Conservation (phyloP, 2,888 invertebrate species). For the Melanchra persicariae region DNA sequence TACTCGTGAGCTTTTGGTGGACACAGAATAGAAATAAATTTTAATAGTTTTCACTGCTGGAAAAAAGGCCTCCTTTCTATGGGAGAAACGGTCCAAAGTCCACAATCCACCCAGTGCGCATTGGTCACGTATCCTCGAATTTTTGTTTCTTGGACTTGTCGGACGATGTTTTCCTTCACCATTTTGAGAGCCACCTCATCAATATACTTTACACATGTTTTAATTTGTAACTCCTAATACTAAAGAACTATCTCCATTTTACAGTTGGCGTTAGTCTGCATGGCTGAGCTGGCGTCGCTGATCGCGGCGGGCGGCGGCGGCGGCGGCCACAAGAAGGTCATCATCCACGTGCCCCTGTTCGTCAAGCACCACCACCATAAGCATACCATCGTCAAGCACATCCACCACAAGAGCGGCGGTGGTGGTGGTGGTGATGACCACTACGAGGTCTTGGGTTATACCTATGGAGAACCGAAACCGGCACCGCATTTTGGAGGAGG, state of each 20-base stretch:
- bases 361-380: constrained; percentile 95
- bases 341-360: constrained; percentile 95
- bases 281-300: constrained; percentile 80
- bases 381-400: constrained; percentile 94
- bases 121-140: not conserved
- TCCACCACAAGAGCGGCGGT: constrained; percentile 92
- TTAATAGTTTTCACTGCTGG: not conserved
- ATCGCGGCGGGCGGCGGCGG: constrained; percentile 87
- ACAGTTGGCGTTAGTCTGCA: constrained; percentile 83
- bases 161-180: not conserved
- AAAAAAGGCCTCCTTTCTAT: not conserved
- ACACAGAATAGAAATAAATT: not conserved
- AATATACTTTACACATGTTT: not conserved
- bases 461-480: constrained; percentile 91
- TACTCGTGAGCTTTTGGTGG: too few species aligned
- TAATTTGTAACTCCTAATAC: not conserved
- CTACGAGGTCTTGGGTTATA: constrained; percentile 93
- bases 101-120: not conserved
- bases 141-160: not conserved
- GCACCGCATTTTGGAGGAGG: constrained; percentile 87
- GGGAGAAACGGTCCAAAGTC: not conserved
- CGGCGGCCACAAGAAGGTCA: constrained; percentile 92
- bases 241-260: constrained; percentile 62
- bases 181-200: not conserved
- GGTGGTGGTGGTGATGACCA: constrained; percentile 91